phyloP scores from a whole-genome alignment of 2,797 vertebrate genomes.

The Mergus octosetaceus region DNA sequence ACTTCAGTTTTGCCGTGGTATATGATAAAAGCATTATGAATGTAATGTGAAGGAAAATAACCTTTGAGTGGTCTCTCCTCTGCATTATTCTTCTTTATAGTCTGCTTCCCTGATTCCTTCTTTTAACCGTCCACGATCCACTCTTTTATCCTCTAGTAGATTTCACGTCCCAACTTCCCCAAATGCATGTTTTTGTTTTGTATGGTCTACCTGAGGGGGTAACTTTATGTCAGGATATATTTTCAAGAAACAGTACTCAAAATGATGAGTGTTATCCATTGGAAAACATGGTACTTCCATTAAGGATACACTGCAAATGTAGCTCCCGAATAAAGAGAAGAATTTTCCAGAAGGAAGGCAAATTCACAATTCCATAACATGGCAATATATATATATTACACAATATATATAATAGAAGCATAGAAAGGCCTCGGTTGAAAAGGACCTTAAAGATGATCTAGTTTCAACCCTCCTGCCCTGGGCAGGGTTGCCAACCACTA shows the following conservation, averaged over 20 bases:
- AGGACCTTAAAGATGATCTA: too few species aligned
- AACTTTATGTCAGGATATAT: background rate
- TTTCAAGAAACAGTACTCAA: background rate
- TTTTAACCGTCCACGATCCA: background rate
- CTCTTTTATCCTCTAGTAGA: background rate
- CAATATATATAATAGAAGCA: background rate
- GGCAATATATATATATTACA: background rate
- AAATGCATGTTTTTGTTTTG: background rate
- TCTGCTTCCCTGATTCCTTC: rapidly evolving
- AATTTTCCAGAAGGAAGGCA: background rate
- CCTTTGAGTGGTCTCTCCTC: background rate
- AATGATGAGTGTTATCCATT: background rate
- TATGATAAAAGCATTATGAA: background rate
- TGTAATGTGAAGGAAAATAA: background rate
- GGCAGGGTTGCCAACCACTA: too few species aligned
- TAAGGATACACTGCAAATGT: background rate
- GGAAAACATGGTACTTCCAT: background rate
- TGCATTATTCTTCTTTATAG: background rate
- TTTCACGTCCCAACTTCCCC: background rate
- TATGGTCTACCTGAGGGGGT: background rate
- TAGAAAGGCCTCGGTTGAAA: too few species aligned
- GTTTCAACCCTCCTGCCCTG: too few species aligned
- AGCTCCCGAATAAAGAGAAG: background rate
- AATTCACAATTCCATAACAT: background rate
- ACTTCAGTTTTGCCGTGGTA: background rate